Evolutionary conservation across 2,888 invertebrate genomes (phyloP), one percentile per base, ranked within the genome.

Genomic region (Agelastica alni): DNA sequence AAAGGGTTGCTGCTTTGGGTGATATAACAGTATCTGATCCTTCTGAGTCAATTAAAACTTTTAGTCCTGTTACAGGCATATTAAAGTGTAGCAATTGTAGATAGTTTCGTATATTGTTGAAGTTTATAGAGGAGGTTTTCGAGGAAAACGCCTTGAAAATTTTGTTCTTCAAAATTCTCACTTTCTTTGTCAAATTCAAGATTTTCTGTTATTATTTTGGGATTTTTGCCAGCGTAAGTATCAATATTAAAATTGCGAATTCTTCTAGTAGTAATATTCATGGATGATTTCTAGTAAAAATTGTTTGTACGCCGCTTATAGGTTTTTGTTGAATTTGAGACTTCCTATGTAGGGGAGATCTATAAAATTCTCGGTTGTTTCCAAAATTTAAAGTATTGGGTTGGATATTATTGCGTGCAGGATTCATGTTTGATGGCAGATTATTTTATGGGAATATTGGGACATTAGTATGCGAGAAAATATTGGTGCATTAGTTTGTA

Each of bases 31-130:
- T 37, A 14, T 37, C 18, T 17, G 41, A 41, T 20, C 41, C 22
- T 16, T 22, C 41, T 2, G 41, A 22, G n/a, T 41, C 41, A 6
- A 41, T 41, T 14, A 41, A 20, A 4, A 41, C 41, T 16, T 41
- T 41, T 20, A 41, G 10, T 4, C 17, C 17, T 7, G 41, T 41
- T 20, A 20, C 20, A 13, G 41, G 20, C 13, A 41, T n/a, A 20
- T 20, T 41, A 9, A 41, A 18, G 13, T 41, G 20, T 6, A 22
- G 41, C 20, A 41, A 22, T 20, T 20, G 22, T 2, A 22, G 41
- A 41, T 41, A 34, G 3, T 6, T 34, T 2, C 12, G 2, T 10
- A 34, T 20, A 22, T 41, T 41, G 3, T 20, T 41, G 18, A 20
- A 16, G 4, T 41, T 16, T 2, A 41, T 7, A 17, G 41, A 41